Percentiles rank a stretch among this genome's conserved stretches.
These are phyloP conservation scores for Melanotaenia nigrans DNA, from an alignment of 2,797 vertebrate species.

Conservation along the genomic window DNA sequence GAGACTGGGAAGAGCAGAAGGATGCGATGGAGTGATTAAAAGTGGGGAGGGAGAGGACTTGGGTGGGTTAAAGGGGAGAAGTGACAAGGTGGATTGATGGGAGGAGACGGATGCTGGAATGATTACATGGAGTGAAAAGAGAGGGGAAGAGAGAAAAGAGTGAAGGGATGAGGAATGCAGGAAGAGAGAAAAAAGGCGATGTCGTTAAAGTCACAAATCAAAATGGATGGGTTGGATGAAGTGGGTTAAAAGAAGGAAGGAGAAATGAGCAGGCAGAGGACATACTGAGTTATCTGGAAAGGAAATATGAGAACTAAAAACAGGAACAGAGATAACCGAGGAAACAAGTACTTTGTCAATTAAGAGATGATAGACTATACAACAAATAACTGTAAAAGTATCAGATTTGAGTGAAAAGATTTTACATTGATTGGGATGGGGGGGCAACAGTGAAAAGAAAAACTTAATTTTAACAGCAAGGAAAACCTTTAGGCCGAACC, in stretches of 20 bases:
- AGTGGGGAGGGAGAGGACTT: conserved; percentile 21
- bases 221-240: conserved; percentile 14
- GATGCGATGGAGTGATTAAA: conserved; percentile 64
- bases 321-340: too few species aligned
- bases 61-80: conserved; percentile 53
- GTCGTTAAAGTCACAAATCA: conserved; percentile 35
- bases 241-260: not conserved
- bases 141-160: conserved; percentile 19
- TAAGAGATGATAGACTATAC: too few species aligned
- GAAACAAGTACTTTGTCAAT: too few species aligned
- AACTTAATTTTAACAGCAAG: too few species aligned
- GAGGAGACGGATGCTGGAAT: conserved; percentile 62
- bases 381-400: too few species aligned
- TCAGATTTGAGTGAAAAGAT: too few species aligned
- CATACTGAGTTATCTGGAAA: too few species aligned
- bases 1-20: conserved; percentile 42
- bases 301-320: too few species aligned
- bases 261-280: too few species aligned
- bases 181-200: conserved; percentile 21
- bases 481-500: too few species aligned
- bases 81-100: conserved; percentile 65
- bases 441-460: too few species aligned
- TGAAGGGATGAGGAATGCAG: conserved; percentile 22
- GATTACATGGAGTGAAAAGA: conserved; percentile 48
- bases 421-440: too few species aligned